Conservation (phyloP, 1,140 invertebrate genomes). For the Vanessa tameamea region DNA sequence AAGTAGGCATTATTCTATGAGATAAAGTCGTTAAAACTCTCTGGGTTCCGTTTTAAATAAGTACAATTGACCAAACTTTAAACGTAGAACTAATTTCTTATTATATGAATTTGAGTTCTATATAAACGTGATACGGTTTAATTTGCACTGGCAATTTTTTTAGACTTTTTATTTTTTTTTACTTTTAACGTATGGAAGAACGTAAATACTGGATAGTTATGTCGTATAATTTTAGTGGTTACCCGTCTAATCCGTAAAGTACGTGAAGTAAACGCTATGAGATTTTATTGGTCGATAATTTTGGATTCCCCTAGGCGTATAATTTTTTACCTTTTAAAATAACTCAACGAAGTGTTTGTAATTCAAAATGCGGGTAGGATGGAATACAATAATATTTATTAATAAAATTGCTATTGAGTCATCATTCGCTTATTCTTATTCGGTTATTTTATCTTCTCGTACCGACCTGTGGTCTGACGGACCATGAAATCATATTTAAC, state of each 20-base stretch:
- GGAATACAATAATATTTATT: too few relatives aligned
- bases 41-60: slow-evolving; percentile 40
- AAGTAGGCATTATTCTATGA: slow-evolving; percentile 69
- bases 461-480: too few relatives aligned
- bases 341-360: slow-evolving; percentile 12
- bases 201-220: slow-evolving; percentile 54
- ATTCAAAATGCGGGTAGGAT: not conserved
- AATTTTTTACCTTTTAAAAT: slow-evolving; percentile 21
- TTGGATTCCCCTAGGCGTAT: slow-evolving; percentile 50
- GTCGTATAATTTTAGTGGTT: slow-evolving; percentile 67
- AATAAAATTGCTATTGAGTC: too few relatives aligned
- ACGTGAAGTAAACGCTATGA: slow-evolving; percentile 43
- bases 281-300: slow-evolving; percentile 61
- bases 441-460: too few relatives aligned
- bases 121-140: slow-evolving; percentile 5
- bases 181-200: slow-evolving; percentile 27
- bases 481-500: too few relatives aligned
- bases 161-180: not conserved
- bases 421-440: too few relatives aligned
- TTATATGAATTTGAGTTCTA: slow-evolving; percentile 11
- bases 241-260: slow-evolving; percentile 52
- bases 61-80: slow-evolving; percentile 34
- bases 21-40: slow-evolving; percentile 72
- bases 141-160: not conserved
- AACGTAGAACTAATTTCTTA: not conserved